Evolutionary conservation across 2,797 vertebrate genomes (phyloP).

Genomic region (Anisognathus igniventris): DNA sequence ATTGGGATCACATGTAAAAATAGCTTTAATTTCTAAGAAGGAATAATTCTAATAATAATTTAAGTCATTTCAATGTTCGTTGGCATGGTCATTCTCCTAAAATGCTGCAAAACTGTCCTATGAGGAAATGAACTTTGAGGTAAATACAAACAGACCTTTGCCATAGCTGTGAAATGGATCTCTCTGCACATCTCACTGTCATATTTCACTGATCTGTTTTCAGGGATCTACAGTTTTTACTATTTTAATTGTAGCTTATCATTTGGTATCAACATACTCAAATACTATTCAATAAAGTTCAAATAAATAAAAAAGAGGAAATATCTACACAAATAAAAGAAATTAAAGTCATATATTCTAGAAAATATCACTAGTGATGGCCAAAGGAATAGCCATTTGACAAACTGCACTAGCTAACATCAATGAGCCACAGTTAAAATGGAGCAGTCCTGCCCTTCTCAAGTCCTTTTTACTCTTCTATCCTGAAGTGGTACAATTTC

Average conservation of each 20-base stretch:
- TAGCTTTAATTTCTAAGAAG: neutral
- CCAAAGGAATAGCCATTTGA: neutral
- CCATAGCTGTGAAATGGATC: neutral
- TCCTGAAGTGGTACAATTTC: neutral
- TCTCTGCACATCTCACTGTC: neutral
- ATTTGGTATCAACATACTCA: neutral
- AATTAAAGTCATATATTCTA: neutral
- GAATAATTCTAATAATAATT: neutral
- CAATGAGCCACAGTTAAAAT: neutral
- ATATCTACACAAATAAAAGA: neutral
- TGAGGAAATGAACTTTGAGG: neutral
- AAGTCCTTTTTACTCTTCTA: neutral
- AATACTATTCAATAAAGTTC: neutral
- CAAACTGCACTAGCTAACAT: neutral
- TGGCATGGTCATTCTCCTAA: neutral
- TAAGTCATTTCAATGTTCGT: neutral
- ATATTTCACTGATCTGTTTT: neutral
- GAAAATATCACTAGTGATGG: neutral
- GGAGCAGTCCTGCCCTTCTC: neutral
- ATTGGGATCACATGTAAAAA: neutral
- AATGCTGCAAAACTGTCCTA: neutral
- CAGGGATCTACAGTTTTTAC: neutral
- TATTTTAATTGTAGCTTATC: neutral
- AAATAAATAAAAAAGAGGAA: neutral
- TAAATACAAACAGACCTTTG: neutral